phyloP scores from a whole-genome alignment of 2,113 vertebrate genomes.

The Zapus hudsonius region DNA sequence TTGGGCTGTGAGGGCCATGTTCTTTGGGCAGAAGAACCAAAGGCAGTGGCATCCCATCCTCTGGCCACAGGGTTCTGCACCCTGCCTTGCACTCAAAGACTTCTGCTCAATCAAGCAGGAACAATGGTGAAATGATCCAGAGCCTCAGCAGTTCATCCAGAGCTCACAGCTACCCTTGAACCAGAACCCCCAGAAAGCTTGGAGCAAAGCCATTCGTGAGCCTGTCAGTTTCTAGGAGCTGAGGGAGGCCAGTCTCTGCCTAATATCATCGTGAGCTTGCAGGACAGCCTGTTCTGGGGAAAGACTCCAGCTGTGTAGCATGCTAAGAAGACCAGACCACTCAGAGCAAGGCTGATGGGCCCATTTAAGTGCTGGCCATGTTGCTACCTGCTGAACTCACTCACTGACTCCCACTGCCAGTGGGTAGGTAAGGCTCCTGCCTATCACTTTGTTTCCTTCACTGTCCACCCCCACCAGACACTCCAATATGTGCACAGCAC shows the following conservation, averaged over 20 bases:
- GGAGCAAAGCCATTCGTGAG: not conserved
- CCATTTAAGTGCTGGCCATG: not conserved
- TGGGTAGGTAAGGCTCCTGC: not conserved
- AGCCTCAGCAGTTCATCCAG: not conserved
- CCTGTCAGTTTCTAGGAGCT: not conserved
- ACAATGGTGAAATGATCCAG: not conserved
- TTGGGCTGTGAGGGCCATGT: not conserved
- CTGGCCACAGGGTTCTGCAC: accelerated
- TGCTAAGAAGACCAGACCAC: not conserved
- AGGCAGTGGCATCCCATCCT: not conserved
- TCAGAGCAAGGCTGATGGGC: not conserved
- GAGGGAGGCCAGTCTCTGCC: not conserved
- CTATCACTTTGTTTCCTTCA: not conserved
- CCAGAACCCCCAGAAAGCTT: not conserved
- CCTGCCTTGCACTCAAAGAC: not conserved
- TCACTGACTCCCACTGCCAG: not conserved
- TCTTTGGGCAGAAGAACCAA: not conserved
- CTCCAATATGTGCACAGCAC: not conserved
- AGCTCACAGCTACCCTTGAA: not conserved
- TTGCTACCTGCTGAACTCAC: not conserved
- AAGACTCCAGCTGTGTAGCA: not conserved
- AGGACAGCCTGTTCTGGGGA: not conserved
- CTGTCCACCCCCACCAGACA: not conserved
- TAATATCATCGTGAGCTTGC: not conserved
- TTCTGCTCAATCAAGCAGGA: not conserved